Base-by-base conservation (phyloP, 2,797 vertebrate species). In the Syndactyla subalaris region DNA sequence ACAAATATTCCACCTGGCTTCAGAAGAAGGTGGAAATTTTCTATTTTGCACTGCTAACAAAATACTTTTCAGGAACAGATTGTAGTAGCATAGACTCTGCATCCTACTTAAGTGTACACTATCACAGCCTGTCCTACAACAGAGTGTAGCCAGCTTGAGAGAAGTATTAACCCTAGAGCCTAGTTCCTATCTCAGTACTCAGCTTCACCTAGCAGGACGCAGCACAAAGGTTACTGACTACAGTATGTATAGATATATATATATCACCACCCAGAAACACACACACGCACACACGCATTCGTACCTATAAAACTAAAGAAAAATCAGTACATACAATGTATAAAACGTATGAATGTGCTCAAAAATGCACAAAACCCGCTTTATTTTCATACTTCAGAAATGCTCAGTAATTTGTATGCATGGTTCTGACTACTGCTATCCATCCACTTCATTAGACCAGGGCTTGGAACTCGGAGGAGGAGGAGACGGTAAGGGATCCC, bases 281-380 rank as follows among this genome's bases (percentile, higher is more conserved):
- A 0, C 90, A 0, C 92, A 12, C 76, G 0, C 89, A 32, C 88
- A 36, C 95, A 68, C 84, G 0, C 88, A 91, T n/a, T 82, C 92
- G 45, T 82, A 92, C 86, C 86, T 93, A 96, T 52, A 92, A 96
- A 96, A 95, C 85, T 88, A 95, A 97, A 94, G 96, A 95, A 97
- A 96, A 94, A 91, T 96, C 97, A 68, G 75, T 97, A 98, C 97
- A 94, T 97, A 97, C 94, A 95, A 97, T 93, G 96, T 97, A 97
- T 97, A 97, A 98, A 97, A 98, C 79, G 89, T 86, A 98, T 76
- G 94, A 74, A 89, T 96, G 98, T 98, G 98, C 98, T 98, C 88
- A 98, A 98, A 98, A 98, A 96, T 9, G 96, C 98, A 98, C 98
- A 97, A 97, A 97, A 97, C 97, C 98, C 94, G 95, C 97, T 97